A percentile compares a stretch with the other conserved stretches of the same genome.
phyloP scores from a whole-genome alignment of 2,113 vertebrate genomes.

The Diglossa brunneiventris region DNA sequence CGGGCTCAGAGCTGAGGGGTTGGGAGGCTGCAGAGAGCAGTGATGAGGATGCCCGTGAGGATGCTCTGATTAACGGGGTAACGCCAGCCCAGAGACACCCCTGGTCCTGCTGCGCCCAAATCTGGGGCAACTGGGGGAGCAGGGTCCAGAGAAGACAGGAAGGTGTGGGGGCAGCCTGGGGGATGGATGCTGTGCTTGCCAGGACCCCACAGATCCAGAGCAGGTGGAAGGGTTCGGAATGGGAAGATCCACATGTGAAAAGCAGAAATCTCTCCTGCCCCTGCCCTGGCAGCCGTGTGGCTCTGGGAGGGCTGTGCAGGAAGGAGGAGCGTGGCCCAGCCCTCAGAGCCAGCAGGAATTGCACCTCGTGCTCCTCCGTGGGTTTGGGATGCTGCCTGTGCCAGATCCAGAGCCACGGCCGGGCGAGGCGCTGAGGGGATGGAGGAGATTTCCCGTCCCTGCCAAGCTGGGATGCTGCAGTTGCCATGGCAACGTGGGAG shows the following conservation, averaged over 20 bases:
- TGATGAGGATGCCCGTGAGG: neutral
- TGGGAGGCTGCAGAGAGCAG: neutral
- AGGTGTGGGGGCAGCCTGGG: neutral
- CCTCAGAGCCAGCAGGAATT: fast-evolving
- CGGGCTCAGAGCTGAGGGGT: neutral
- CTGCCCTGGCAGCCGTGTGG: neutral
- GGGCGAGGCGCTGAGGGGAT: neutral
- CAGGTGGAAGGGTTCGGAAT: no score
- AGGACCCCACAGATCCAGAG: neutral
- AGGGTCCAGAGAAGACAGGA: neutral
- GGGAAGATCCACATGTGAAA: neutral
- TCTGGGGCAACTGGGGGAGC: neutral
- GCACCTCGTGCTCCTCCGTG: neutral
- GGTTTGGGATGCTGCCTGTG: neutral
- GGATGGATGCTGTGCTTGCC: neutral
- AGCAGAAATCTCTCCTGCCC: neutral
- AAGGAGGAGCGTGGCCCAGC: neutral
- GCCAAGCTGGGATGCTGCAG: slow-evolving; percentile 26
- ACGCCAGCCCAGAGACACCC: neutral
- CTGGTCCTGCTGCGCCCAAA: neutral
- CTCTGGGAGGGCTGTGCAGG: neutral
- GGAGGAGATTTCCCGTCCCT: neutral
- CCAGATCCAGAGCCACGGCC: fast-evolving
- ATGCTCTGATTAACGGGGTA: neutral
- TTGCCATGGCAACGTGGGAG: slow-evolving; percentile 6